Evolutionary conservation across 2,113 vertebrate species (phyloP).

Genomic region (Hystrix cristata): DNA sequence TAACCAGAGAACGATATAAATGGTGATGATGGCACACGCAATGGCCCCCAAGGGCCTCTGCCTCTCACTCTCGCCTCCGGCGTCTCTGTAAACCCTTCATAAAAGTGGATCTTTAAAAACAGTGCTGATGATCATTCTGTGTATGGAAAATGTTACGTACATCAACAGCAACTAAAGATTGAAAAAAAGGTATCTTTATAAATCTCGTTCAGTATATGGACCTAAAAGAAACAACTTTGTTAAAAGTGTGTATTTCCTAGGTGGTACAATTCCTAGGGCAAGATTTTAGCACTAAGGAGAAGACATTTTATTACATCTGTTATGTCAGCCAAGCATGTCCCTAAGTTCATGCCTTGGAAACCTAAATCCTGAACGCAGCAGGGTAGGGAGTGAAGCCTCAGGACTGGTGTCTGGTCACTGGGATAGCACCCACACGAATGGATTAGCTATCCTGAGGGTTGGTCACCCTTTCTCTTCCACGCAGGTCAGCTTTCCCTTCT

Average conservation of each 20-base stretch:
- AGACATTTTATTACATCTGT: conserved; percentile 71
- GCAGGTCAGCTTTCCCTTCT: too few relatives aligned
- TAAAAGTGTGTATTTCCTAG: not conserved
- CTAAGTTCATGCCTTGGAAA: not conserved
- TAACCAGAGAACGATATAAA: not conserved
- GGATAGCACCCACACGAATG: not conserved
- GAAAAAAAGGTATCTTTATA: not conserved
- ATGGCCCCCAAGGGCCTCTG: fast-evolving
- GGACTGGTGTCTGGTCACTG: not conserved
- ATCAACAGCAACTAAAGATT: not conserved
- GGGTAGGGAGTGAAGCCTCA: not conserved
- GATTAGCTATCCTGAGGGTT: fast-evolving
- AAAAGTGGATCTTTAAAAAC: not conserved
- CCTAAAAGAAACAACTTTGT: not conserved
- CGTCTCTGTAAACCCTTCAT: not conserved
- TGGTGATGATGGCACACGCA: too few relatives aligned
- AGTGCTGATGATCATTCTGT: not conserved
- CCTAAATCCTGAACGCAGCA: not conserved
- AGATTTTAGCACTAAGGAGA: conserved; percentile 55
- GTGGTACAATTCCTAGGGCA: not conserved
- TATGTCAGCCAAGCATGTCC: not conserved
- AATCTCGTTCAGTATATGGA: not conserved
- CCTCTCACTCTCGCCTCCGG: too few relatives aligned
- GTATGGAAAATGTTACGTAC: not conserved
- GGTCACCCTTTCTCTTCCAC: not conserved